Conservation (phyloP, 1,140 invertebrate genomes). For the Oreohelix idahoensis region DNA sequence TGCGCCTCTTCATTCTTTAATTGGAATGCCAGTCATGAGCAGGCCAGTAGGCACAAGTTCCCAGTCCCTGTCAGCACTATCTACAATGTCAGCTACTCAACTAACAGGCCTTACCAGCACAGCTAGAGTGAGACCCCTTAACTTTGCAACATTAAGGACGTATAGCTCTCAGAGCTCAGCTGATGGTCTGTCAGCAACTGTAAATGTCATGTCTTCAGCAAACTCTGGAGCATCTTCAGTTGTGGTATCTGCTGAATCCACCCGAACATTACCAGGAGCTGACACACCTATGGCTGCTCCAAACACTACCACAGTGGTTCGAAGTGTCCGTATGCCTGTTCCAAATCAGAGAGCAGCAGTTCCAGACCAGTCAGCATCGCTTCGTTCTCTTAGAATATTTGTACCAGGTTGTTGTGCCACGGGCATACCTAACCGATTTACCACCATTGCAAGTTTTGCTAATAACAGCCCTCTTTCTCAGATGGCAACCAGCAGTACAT, state of each 20-base stretch:
- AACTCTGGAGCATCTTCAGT: background rate
- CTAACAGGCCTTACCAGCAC: background rate
- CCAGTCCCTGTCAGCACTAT: background rate
- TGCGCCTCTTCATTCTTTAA: background rate
- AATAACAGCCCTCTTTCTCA: constrained; percentile 30
- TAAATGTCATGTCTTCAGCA: background rate
- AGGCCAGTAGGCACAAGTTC: background rate
- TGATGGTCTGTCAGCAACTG: background rate
- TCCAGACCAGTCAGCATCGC: background rate
- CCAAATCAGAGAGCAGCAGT: background rate
- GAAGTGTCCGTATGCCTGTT: background rate
- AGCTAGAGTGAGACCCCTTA: background rate
- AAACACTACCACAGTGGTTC: constrained; percentile 7
- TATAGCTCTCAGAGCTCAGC: background rate
- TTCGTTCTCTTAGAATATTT: constrained; percentile 23
- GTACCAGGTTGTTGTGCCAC: constrained; percentile 24
- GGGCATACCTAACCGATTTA: constrained; percentile 5
- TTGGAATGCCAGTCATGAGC: background rate
- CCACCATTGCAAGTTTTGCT: background rate
- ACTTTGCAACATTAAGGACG: background rate
- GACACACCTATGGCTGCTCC: background rate
- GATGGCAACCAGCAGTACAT: constrained; percentile 16
- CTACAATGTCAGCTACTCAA: background rate
- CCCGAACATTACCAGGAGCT: background rate
- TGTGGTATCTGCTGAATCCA: background rate